Conservation (phyloP, 2,888 invertebrate genomes). For the Notocelia uddmanniana region DNA sequence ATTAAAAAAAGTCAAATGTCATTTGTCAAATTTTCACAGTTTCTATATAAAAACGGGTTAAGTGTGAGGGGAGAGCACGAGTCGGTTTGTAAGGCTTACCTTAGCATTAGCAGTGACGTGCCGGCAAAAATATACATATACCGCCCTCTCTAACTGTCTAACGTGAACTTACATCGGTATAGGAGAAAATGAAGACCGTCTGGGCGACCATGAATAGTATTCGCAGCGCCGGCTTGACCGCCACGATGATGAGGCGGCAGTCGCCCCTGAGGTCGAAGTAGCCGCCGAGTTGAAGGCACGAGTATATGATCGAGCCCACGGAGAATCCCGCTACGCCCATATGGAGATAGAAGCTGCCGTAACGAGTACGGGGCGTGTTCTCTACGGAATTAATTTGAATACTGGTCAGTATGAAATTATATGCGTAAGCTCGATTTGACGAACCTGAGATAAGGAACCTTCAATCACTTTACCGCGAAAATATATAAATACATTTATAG, state of each 20-base stretch:
- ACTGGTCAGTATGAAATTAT: background rate
- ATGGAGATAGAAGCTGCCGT: constrained; percentile 87
- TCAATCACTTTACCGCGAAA: too few relatives aligned
- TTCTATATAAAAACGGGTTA: too few relatives aligned
- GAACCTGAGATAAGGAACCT: too few relatives aligned
- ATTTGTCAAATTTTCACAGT: too few relatives aligned
- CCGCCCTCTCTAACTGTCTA: too few relatives aligned
- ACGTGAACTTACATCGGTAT: constrained; percentile 88
- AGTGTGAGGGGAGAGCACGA: too few relatives aligned
- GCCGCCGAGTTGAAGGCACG: constrained; percentile 89
- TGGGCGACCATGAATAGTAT: constrained; percentile 89
- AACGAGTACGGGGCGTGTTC: constrained; percentile 70
- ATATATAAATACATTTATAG: too few relatives aligned
- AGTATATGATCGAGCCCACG: constrained; percentile 90
- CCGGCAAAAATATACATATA: too few relatives aligned
- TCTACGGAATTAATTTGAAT: constrained; percentile 55
- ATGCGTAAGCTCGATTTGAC: background rate
- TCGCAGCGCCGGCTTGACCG: constrained; percentile 87
- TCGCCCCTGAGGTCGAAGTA: constrained; percentile 88
- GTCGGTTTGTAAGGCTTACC: too few relatives aligned
- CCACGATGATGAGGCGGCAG: constrained; percentile 86
- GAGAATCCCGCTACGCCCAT: constrained; percentile 89
- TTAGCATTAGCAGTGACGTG: too few relatives aligned
- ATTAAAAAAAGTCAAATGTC: too few relatives aligned
- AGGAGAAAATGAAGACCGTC: constrained; percentile 90